Conservation (phyloP, 1,140 invertebrate species). For the Saccostrea echinata region DNA sequence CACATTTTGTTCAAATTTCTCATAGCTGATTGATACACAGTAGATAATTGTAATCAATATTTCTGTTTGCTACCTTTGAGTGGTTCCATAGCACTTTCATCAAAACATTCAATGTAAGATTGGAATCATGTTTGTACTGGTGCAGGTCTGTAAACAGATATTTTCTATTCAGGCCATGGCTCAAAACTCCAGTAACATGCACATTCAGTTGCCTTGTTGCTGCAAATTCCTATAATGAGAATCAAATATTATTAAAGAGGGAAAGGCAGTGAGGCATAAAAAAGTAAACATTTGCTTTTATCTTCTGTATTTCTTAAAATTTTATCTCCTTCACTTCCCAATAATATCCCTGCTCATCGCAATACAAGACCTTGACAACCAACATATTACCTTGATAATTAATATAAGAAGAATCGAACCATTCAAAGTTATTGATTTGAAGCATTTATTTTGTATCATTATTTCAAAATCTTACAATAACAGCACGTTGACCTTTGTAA, state of each 20-base stretch:
- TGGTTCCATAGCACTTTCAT: slow-evolving; percentile 4
- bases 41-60: not conserved
- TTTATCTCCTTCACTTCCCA: no score
- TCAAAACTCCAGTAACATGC: slow-evolving; percentile 29
- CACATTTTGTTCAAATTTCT: not conserved
- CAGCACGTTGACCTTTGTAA: no score
- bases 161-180: slow-evolving; percentile 20
- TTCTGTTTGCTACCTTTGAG: not conserved
- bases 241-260: no score
- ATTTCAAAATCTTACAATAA: no score
- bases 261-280: not conserved
- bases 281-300: no score
- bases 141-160: not conserved
- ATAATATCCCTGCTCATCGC: no score
- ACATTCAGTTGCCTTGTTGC: slow-evolving; percentile 9
- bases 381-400: no score
- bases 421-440: no score
- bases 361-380: no score
- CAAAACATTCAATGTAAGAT: slow-evolving; percentile 34
- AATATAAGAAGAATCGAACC: no score
- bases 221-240: not conserved
- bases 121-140: slow-evolving; percentile 45
- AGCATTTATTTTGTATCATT: no score
- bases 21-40: not conserved
- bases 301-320: no score